A percentile compares a stretch with the other conserved stretches of the same genome.
Conservation (phyloP, 2,888 invertebrate species). For the Hesperia comma region DNA sequence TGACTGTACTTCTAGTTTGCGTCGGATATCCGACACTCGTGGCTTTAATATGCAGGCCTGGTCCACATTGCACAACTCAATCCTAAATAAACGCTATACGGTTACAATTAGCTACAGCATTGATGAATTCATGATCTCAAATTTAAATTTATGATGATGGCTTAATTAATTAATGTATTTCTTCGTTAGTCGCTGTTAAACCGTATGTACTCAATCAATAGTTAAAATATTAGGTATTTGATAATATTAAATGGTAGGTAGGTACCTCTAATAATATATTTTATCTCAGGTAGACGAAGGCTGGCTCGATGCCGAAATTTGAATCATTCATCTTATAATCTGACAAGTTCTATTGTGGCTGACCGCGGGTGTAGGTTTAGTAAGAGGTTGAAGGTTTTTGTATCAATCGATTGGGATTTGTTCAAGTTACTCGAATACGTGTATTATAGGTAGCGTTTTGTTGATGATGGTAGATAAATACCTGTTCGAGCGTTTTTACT, state of each 20-base stretch:
- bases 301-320: conserved; percentile 66
- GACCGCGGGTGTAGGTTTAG: conserved; percentile 57
- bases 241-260: conserved; percentile 30
- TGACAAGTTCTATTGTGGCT: conserved; percentile 78
- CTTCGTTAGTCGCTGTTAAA: conserved; percentile 3
- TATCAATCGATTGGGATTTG: conserved; percentile 46
- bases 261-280: conserved; percentile 48
- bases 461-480: conserved; percentile 21
- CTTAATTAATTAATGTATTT: conserved; percentile 60
- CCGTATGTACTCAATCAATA: conserved; percentile 11
- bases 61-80: conserved; percentile 71
- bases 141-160: conserved; percentile 60
- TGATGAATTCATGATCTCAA: conserved; percentile 71
- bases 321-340: conserved; percentile 82
- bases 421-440: conserved; percentile 36
- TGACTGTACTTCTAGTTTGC: conserved; percentile 67
- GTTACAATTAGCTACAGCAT: conserved; percentile 75
- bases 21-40: conserved; percentile 79
- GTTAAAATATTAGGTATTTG: conserved; percentile 30
- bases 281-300: conserved; percentile 66
- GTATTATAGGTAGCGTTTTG: conserved; percentile 24
- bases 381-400: conserved; percentile 48
- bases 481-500: conserved; percentile 10
- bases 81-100: conserved; percentile 74
- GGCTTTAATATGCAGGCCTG: conserved; percentile 68